Base-by-base conservation (phyloP, 92 coral and sea anemone genomes). In the Paragorgia papillata region DNA sequence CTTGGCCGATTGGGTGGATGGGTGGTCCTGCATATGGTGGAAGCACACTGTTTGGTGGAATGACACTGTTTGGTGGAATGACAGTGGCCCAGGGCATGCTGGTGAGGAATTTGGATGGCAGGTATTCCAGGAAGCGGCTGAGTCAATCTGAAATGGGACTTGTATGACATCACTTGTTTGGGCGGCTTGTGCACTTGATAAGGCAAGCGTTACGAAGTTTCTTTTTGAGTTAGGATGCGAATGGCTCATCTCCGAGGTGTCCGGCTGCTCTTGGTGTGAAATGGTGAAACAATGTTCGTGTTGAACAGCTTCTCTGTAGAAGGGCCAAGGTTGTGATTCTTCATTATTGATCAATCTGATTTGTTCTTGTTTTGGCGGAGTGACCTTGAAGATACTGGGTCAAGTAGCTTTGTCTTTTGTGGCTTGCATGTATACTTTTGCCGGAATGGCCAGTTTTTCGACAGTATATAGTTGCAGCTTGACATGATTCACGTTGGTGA, bases 21-120 rank as follows among this genome's bases (percentile, higher is more conserved):
- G 82, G 75, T 43, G 82, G 82, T 26, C 86, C 69, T 33, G 86
- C 81, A 63, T 82, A 82, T 18, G 86, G 86, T 44, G 44, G 43
- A 32, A 81, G 34, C 2, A 71, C 80, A n/a, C 80, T 71, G 13
- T 27, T 57, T 6, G 85, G 8, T 14, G 70, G 35, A 29, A 80
- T 19, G 6, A 69, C 79, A 29, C 79, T 69, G 8, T 35, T 55
- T 6, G 85, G 2, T 14, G 61, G 46, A 9, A 31, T 27, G n/a
- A 74, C 75, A 7, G 62, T 31, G 41, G 76, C 86, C 67, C 76
- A 74, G 13, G 87, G 82, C 68, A 61, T 82, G 49, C 41, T 62
- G 69, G 69, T 30, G 20, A 76, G 83, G 66, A 55, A 61, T 62
- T 57, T 75, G 73, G 83, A 83, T 69, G 83, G 83, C 28, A 83